A percentile compares a stretch with the other conserved stretches of the same genome.
Conservation (phyloP, 1,140 invertebrate genomes). For the Pseudomyrmex sp. region DNA sequence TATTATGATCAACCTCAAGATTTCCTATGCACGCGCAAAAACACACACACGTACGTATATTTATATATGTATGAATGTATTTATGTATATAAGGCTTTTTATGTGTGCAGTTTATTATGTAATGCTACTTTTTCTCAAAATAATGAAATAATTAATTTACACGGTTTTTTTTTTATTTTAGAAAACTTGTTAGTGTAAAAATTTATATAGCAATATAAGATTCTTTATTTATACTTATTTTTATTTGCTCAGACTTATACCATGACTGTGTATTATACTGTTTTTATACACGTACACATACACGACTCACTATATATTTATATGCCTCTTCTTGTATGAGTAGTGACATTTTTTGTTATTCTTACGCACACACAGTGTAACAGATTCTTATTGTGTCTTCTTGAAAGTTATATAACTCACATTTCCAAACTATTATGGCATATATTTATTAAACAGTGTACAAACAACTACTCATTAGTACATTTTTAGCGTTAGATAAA, state of each 20-base stretch:
- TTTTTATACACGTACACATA: slow-evolving; percentile 6
- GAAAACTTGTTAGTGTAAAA: too few species aligned
- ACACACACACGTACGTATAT: too few species aligned
- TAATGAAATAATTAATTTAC: slow-evolving; percentile 42
- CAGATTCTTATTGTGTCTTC: background rate
- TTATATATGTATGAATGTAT: too few species aligned
- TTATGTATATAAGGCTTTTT: slow-evolving; percentile 42
- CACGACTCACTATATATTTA: background rate
- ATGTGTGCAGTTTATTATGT: slow-evolving; percentile 4
- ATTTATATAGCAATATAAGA: too few species aligned
- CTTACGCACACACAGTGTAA: background rate
- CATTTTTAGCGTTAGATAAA: background rate
- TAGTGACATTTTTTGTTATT: slow-evolving; percentile 13
- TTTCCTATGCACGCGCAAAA: slow-evolving; percentile 9
- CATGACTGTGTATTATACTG: slow-evolving; percentile 1
- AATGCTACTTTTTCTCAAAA: slow-evolving; percentile 44
- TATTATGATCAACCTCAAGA: slow-evolving; percentile 39
- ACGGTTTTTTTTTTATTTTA: background rate
- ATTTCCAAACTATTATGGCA: too few species aligned
- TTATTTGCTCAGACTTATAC: slow-evolving; percentile 33
- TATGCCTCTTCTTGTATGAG: slow-evolving; percentile 10
- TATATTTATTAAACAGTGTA: too few species aligned
- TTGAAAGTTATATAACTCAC: too few species aligned
- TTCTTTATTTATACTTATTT: slow-evolving; percentile 3
- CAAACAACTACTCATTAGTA: too few species aligned